Base-by-base conservation (phyloP, 1,140 invertebrate species). In the Trachymyrmex cornetzi region DNA sequence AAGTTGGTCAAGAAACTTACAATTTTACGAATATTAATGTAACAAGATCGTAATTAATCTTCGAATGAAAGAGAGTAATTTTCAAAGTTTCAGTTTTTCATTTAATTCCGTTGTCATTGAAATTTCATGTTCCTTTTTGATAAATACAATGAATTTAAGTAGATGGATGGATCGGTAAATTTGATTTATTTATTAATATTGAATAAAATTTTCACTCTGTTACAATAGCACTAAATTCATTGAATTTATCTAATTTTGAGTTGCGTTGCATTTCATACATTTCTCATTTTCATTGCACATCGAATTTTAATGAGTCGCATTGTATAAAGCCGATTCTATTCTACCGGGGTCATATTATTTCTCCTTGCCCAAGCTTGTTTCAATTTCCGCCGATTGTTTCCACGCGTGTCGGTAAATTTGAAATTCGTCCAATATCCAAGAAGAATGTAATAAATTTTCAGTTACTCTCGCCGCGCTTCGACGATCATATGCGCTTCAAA, bases 321-420 rank as follows among this genome's bases (percentile, higher is more conserved):
- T 84, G 57, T 84, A 48, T 38, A 75, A 75, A 75, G 57, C 38
- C 16, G 69, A 84, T 63, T 75, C 53, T 50, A 84, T 63, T 75
- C 53, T 50, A 44, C 30, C 22, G 16, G 12, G 19, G 53, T 61
- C 7, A 30, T 27, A 63, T 82, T 72, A 74, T 75, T 84, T 50
- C 55, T 84, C 19, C 34, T 74, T 84, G 38, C 16, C 2, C 27
- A 34, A 84, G 55, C 63, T 67, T 64, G 38, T 80, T 34, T 48
- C 50, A 81, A 81, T 71, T 81, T 81, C 79, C 55, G 69, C 1
- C 34, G 19, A 30, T 3, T 38, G 19, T 59, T 84, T 34, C 67
- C 27, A 59, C 44, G 14, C 24, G 24, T n/a, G 38, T 61, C 24
- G 69, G 4, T 14, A 24, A 61, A 84, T 74, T 74, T 30, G 38